Percentiles rank a stretch among this genome's conserved stretches.
Evolutionary conservation across 2,797 vertebrate species (phyloP).

Genomic region (Merluccius polli): DNA sequence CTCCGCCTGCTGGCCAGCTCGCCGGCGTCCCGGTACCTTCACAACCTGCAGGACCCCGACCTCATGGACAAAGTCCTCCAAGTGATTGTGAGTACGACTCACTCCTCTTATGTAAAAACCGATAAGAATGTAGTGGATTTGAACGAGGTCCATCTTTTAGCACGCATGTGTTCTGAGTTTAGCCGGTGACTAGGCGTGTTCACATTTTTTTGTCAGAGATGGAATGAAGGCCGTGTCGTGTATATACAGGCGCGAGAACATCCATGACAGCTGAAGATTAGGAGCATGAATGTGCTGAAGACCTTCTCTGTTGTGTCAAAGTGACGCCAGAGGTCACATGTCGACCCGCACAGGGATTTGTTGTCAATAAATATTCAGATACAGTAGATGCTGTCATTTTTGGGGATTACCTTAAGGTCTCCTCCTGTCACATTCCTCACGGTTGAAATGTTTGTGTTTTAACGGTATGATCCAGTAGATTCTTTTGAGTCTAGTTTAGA

Average conservation of each 20-base stretch:
- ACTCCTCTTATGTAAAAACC: neutral
- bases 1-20: constrained; percentile 81
- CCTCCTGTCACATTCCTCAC: constrained; percentile 25
- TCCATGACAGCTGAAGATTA: neutral
- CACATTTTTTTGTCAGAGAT: neutral
- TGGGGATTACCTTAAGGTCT: constrained; percentile 7
- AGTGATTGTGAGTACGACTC: constrained; percentile 79
- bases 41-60: constrained; percentile 81
- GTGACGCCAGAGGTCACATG: neutral
- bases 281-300: neutral
- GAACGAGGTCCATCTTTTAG: neutral
- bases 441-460: constrained; percentile 11
- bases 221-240: neutral
- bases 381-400: constrained; percentile 9
- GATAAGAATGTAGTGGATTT: neutral
- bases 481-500: constrained; percentile 6
- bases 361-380: neutral
- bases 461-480: neutral
- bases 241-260: neutral
- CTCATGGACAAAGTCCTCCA: constrained; percentile 76
- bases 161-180: neutral
- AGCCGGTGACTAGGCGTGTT: neutral
- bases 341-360: neutral
- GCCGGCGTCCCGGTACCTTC: constrained; percentile 78
- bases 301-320: neutral